phyloP scores from a whole-genome alignment of 2,797 vertebrate species.

The Apogon talboti region DNA sequence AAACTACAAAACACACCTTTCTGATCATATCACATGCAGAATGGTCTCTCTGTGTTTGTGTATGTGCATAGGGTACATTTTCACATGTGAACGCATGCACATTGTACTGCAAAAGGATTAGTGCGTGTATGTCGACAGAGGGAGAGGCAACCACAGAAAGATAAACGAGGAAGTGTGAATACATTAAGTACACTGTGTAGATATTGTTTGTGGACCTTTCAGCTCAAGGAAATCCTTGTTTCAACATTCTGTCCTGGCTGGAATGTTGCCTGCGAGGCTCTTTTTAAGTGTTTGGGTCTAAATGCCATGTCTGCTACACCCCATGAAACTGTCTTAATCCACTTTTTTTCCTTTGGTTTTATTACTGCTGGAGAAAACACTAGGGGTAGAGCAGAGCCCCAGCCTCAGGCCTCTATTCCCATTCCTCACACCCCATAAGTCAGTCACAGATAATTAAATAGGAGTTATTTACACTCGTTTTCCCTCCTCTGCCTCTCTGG shows the following conservation, averaged over 20 bases:
- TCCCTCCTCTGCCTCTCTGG: constrained; percentile 76
- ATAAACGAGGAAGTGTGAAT: constrained; percentile 76
- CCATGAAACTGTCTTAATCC: constrained; percentile 87
- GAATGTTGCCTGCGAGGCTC: constrained; percentile 80
- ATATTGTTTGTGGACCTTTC: constrained; percentile 80
- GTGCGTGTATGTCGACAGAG: constrained; percentile 66
- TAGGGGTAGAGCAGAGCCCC: constrained; percentile 76
- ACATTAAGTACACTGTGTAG: constrained; percentile 71
- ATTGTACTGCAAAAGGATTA: constrained; percentile 66
- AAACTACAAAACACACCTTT: constrained; percentile 51
- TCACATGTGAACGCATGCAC: constrained; percentile 39
- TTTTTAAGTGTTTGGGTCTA: constrained; percentile 80
- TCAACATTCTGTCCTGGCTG: constrained; percentile 76
- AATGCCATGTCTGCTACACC: constrained; percentile 86
- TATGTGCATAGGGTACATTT: constrained; percentile 41
- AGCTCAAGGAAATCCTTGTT: constrained; percentile 80
- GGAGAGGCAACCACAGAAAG: constrained; percentile 68
- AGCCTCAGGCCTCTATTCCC: constrained; percentile 82
- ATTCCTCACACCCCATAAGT: constrained; percentile 88
- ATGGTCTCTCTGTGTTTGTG: constrained; percentile 57
- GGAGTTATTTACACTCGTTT: constrained; percentile 86
- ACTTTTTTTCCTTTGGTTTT: constrained; percentile 79
- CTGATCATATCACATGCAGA: constrained; percentile 57
- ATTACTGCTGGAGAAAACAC: constrained; percentile 84
- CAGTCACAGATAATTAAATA: constrained; percentile 89